A percentile compares a stretch with the other conserved stretches of the same genome.
Evolutionary conservation across 2,888 invertebrate genomes (phyloP).

Genomic region (Onthophagus sagittarius): DNA sequence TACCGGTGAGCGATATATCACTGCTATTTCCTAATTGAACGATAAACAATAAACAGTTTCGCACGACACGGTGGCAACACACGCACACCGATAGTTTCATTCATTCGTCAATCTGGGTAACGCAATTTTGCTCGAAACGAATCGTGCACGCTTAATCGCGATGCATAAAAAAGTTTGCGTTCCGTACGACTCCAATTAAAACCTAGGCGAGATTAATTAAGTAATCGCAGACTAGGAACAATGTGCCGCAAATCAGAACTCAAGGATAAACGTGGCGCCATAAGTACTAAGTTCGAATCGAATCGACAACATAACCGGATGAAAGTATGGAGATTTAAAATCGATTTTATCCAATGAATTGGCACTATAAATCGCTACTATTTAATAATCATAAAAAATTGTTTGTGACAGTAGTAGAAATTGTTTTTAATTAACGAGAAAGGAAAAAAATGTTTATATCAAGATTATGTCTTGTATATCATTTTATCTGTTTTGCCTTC

Average conservation of each 20-base stretch:
- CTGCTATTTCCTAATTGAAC: neutral
- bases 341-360: neutral
- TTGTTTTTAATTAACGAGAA: no score
- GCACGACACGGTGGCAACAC: neutral
- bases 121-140: neutral
- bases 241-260: conserved; percentile 17
- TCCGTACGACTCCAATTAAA: conserved; percentile 3
- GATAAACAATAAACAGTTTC: neutral
- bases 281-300: conserved; percentile 16
- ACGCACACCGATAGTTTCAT: neutral
- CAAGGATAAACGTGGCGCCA: conserved; percentile 23
- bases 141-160: neutral
- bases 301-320: neutral
- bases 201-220: conserved; percentile 14
- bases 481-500: no score
- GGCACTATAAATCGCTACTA: neutral
- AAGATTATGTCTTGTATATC: no score
- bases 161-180: neutral
- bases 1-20: neutral
- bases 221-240: conserved; percentile 15
- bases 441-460: no score
- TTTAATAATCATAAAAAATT: neutral
- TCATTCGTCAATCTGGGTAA: neutral
- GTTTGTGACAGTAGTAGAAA: no score
- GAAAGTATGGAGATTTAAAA: neutral